Evolutionary conservation across 2,113 vertebrate species (phyloP).

Genomic region (Tympanuchus pallidicinctus): DNA sequence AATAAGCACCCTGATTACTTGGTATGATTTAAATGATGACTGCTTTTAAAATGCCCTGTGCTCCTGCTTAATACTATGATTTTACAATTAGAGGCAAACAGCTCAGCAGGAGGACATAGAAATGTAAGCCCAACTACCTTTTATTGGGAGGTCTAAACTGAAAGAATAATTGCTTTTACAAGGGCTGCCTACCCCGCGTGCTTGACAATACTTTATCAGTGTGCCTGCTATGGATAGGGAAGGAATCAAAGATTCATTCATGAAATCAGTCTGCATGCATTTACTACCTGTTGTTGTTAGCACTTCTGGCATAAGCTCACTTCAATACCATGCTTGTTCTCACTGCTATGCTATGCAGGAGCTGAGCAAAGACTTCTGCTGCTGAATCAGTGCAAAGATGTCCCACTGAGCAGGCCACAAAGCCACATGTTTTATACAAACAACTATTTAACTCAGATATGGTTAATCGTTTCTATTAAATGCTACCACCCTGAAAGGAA

Average conservation of each 20-base stretch:
- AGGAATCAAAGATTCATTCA: not conserved
- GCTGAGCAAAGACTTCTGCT: not conserved
- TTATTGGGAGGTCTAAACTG: not conserved
- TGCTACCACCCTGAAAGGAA: not conserved
- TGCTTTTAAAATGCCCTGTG: not conserved
- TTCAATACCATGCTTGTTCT: not conserved
- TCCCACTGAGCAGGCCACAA: not conserved
- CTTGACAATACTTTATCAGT: not conserved
- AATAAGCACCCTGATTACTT: not conserved
- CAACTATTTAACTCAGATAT: not conserved
- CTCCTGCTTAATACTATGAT: not conserved
- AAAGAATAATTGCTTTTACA: not conserved
- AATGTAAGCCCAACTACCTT: not conserved
- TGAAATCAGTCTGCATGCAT: not conserved
- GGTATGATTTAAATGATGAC: not conserved
- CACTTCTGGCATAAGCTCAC: not conserved
- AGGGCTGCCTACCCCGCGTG: not conserved
- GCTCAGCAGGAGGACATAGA: not conserved
- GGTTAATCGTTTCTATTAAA: not conserved
- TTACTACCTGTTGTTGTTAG: not conserved
- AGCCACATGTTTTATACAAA: not conserved
- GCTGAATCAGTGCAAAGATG: not conserved
- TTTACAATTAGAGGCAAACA: slow-evolving; percentile 8
- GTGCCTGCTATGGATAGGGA: not conserved
- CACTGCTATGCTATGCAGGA: not conserved